A percentile compares a stretch with the other conserved stretches of the same genome.
These are phyloP conservation scores for Parochlus steinenii DNA, from an alignment of 2,888 invertebrate genomes.

Conservation along the genomic window DNA sequence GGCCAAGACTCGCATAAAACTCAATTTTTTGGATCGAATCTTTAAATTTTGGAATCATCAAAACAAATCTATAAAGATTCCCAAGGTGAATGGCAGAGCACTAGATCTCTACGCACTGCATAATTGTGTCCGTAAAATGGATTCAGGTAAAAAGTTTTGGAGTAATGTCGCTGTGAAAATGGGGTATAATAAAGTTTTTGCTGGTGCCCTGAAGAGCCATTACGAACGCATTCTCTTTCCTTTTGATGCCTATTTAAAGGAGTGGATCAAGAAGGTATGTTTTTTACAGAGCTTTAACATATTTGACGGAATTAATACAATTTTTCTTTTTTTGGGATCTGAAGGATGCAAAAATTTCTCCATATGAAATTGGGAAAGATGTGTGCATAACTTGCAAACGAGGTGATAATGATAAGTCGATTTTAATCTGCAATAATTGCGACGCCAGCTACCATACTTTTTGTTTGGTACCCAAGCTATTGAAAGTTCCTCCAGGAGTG, in stretches of 20 bases:
- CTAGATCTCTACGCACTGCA: constrained; percentile 85
- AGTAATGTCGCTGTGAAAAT: constrained; percentile 71
- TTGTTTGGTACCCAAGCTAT: constrained; percentile 84
- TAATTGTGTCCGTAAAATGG: constrained; percentile 68
- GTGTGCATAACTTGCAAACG: constrained; percentile 85
- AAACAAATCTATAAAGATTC: constrained; percentile 78
- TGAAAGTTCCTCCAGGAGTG: constrained; percentile 90
- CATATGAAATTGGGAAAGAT: constrained; percentile 83
- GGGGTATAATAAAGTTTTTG: constrained; percentile 78
- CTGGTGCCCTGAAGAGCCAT: constrained; percentile 74
- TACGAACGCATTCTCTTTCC: constrained; percentile 89
- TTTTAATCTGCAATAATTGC: constrained; percentile 93
- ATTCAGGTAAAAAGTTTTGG: no score
- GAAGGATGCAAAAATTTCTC: constrained; percentile 29
- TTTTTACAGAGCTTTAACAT: no score
- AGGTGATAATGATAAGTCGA: constrained; percentile 86
- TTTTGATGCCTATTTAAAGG: no score
- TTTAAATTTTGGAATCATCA: constrained; percentile 98
- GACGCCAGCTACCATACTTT: constrained; percentile 97
- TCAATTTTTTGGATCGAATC: constrained; percentile 93
- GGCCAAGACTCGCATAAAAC: constrained; percentile 88
- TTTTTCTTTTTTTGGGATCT: constrained; percentile 21
- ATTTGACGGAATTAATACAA: not conserved
- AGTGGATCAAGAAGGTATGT: no score
- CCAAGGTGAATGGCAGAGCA: constrained; percentile 83